Evolutionary conservation across 2,113 vertebrate species (phyloP), one percentile per base, ranked within the genome.

Genomic region (Thomomys bottae): DNA sequence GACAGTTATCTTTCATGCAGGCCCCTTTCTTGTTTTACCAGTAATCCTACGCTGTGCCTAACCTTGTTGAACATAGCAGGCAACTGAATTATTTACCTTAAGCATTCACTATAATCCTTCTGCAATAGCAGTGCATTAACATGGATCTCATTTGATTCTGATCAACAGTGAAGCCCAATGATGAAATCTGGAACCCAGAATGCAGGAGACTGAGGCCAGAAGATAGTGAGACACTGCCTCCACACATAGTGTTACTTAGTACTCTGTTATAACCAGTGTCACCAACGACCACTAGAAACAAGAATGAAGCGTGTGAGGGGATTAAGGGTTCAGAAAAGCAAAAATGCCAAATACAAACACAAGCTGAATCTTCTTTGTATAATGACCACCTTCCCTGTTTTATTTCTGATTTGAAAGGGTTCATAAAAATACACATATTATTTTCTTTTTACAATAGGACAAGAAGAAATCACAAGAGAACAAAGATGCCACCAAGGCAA

Each of bases 341-440:
- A 61, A 85, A 67, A n/a, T 3, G 38, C 42, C 24, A 90, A 88
- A 66, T 76, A 84, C 45, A 86, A 91, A 92, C 45, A 14, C 17
- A 84, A 89, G 49, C 1, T 14, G 21, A 4, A n/a, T 21, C 86
- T 76, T 82, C 45, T 6, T 61, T 14, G 54, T 26, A n/a, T n/a
- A n/a, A n/a, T n/a, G n/a, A n/a, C n/a, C n/a, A n/a, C n/a, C n/a
- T 73, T 38, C 32, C 30, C 10, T 88, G 54, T 54, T 75, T 32
- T 89, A 17, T 21, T n/a, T 61, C 24, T 49, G 23, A 59, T 23
- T 49, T 84, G 49, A 36, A 88, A 72, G 81, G 70, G 26, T 24
- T 71, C 49, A 23, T 20, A 2, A 70, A 23, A 2, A 71, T 28
- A 26, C 5, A 40, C 10, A 59, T 70, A 15, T 61, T 42, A 7